Evolutionary conservation across 2,113 vertebrate genomes (phyloP).

Genomic region (Chaetodon trifascialis): DNA sequence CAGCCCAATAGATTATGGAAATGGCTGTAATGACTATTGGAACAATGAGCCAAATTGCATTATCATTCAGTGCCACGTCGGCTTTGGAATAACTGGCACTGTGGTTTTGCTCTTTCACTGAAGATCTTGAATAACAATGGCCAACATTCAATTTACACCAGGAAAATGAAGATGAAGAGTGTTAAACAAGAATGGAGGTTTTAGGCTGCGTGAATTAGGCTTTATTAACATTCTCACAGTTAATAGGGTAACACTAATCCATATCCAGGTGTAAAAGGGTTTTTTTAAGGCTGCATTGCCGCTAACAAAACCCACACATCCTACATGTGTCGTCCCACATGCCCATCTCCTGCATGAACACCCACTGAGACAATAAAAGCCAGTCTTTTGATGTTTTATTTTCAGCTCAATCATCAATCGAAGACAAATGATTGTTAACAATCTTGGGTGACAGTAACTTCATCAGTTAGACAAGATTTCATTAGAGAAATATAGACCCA

Average conservation of each 20-base stretch:
- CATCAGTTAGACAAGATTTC: slow-evolving; percentile 23
- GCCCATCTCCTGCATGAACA: slow-evolving; percentile 28
- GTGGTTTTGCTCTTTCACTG: slow-evolving; percentile 48
- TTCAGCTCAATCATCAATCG: slow-evolving; percentile 45
- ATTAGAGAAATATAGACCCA: slow-evolving; percentile 20
- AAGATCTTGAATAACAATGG: slow-evolving; percentile 56
- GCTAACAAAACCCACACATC: slow-evolving; percentile 22
- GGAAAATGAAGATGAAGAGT: slow-evolving; percentile 40
- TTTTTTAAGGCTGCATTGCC: slow-evolving; percentile 16
- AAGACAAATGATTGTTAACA: slow-evolving; percentile 28
- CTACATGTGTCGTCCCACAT: neutral
- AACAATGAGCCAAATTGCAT: slow-evolving; percentile 80
- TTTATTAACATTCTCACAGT: slow-evolving; percentile 31
- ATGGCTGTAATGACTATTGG: slow-evolving; percentile 72
- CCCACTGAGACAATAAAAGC: slow-evolving; percentile 31
- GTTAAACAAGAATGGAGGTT: slow-evolving; percentile 28
- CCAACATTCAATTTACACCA: slow-evolving; percentile 45
- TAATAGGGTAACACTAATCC: slow-evolving; percentile 41
- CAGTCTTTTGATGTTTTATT: slow-evolving; percentile 61
- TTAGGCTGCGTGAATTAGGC: slow-evolving; percentile 2
- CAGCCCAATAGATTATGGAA: slow-evolving; percentile 79
- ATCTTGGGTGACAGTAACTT: slow-evolving; percentile 22
- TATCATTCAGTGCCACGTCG: slow-evolving; percentile 65
- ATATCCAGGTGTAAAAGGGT: slow-evolving; percentile 15
- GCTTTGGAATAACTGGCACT: slow-evolving; percentile 50